phyloP scores from a whole-genome alignment of 2,113 vertebrate genomes.

The Acrocephalus arundinaceus region DNA sequence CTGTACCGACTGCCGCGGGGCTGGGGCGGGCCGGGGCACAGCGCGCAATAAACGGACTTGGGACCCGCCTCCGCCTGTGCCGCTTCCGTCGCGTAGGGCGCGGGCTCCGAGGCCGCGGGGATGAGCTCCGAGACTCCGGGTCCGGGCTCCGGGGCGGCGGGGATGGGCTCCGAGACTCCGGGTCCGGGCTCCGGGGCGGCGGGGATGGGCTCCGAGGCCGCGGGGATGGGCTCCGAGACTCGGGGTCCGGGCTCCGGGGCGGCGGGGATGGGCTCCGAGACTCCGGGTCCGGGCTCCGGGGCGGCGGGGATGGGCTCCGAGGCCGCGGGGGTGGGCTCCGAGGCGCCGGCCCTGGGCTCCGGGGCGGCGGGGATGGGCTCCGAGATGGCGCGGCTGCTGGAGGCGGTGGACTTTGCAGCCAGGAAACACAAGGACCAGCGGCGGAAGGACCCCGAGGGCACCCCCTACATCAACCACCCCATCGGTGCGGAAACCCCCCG shows the following conservation, averaged over 20 bases:
- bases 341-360: background rate
- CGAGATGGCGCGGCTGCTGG: slow-evolving; percentile 74
- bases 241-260: too few relatives aligned
- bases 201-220: too few relatives aligned
- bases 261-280: too few relatives aligned
- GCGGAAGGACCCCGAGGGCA: slow-evolving; percentile 84
- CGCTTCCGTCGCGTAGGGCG: background rate
- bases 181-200: too few relatives aligned
- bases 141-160: too few relatives aligned
- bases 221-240: too few relatives aligned
- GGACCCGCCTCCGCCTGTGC: background rate
- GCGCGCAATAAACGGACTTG: background rate
- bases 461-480: slow-evolving; percentile 94
- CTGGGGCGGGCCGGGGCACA: background rate
- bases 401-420: slow-evolving; percentile 86
- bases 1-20: slow-evolving; percentile 19
- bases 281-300: too few relatives aligned
- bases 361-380: slow-evolving; percentile 51
- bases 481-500: slow-evolving; percentile 76
- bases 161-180: too few relatives aligned
- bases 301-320: background rate
- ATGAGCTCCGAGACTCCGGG: background rate
- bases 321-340: background rate
- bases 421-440: slow-evolving; percentile 86
- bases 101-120: background rate